Conservation (phyloP, 2,888 invertebrate genomes). For the Pheosia tremula region DNA sequence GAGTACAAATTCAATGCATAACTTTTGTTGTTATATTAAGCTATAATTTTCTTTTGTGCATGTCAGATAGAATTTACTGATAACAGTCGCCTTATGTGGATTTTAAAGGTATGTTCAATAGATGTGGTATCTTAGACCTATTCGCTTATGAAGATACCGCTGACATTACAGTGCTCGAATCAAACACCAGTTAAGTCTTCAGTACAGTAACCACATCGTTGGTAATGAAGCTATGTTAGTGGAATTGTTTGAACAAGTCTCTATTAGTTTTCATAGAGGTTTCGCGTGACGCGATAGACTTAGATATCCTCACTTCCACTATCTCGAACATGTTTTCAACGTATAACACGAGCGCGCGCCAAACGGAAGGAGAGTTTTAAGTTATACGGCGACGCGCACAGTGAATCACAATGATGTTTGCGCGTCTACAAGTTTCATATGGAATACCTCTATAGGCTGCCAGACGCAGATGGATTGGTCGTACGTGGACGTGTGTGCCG, state of each 20-base stretch:
- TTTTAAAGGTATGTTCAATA: background rate
- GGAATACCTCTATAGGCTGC: slow-evolving; percentile 17
- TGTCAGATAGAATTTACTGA: background rate
- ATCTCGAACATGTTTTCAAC: slow-evolving; percentile 44
- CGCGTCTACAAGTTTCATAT: slow-evolving; percentile 31
- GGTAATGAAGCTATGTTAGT: too few relatives aligned
- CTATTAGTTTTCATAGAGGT: slow-evolving; percentile 19
- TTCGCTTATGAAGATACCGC: too few relatives aligned
- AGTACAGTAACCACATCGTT: too few relatives aligned
- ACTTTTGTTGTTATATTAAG: background rate
- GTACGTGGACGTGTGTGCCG: slow-evolving; percentile 19
- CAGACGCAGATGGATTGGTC: slow-evolving; percentile 27
- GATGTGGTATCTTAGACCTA: too few relatives aligned
- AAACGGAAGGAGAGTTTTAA: slow-evolving; percentile 60
- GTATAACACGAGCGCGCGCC: slow-evolving; percentile 50
- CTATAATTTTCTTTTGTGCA: background rate
- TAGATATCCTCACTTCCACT: slow-evolving; percentile 30
- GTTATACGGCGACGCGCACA: slow-evolving; percentile 44
- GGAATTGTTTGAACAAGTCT: background rate
- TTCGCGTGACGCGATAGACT: slow-evolving; percentile 26
- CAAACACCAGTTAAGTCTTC: too few relatives aligned
- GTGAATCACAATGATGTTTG: slow-evolving; percentile 60
- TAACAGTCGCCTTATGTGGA: background rate
- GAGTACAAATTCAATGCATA: background rate
- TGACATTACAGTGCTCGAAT: too few relatives aligned